These are phyloP conservation scores for Axis porcinus DNA, from an alignment of 2,113 vertebrate species.

Conservation along the genomic window DNA sequence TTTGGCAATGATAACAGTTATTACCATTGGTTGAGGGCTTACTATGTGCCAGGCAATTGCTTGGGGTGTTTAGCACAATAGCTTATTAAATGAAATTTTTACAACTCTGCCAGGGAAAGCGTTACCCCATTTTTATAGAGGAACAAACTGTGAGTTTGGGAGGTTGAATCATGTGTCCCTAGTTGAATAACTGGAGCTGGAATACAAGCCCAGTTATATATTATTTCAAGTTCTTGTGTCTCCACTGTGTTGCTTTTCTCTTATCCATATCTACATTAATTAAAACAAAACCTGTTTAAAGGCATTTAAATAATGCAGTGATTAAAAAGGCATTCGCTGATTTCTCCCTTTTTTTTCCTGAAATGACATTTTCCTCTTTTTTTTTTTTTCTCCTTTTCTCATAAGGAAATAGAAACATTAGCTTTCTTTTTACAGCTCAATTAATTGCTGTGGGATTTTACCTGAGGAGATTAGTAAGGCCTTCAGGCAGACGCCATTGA, in stretches of 20 bases:
- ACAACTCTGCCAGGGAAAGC: background rate
- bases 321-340: background rate
- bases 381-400: background rate
- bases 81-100: background rate
- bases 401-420: conserved; percentile 55
- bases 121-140: background rate
- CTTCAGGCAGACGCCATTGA: background rate
- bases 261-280: background rate
- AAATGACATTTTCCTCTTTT: background rate
- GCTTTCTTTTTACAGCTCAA: conserved; percentile 39
- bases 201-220: background rate
- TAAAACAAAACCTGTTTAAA: conserved; percentile 39
- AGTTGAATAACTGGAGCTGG: background rate
- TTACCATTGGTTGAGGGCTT: background rate
- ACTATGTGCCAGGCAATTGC: background rate
- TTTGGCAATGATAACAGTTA: background rate
- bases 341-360: background rate
- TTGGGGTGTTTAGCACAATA: background rate
- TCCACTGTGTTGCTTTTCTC: background rate
- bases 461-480: conserved; percentile 8
- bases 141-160: background rate
- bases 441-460: conserved; percentile 44
- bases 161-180: background rate
- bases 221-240: background rate
- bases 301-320: conserved; percentile 1